Evolutionary conservation across 2,888 invertebrate species (phyloP).

Genomic region (Rhogogaster chlorosoma): DNA sequence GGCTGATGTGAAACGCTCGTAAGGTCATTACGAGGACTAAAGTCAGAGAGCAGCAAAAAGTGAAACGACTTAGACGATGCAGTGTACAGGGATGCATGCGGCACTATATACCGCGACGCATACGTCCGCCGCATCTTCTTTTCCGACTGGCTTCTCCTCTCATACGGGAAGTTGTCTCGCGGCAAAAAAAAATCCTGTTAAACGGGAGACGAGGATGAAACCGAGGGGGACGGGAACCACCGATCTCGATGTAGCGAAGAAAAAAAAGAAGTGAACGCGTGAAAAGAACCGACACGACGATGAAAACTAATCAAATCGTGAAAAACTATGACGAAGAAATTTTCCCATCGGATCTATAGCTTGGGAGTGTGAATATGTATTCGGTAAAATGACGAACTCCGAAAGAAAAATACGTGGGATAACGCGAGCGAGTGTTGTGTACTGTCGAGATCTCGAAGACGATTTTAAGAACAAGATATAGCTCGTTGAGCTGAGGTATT

Average conservation of each 20-base stretch:
- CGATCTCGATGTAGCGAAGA: constrained; percentile 2
- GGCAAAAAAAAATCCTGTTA: constrained; percentile 47
- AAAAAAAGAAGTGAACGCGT: background rate
- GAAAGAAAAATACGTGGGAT: background rate
- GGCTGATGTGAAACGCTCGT: constrained; percentile 59
- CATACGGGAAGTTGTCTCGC: constrained; percentile 63
- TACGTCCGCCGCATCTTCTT: constrained; percentile 35
- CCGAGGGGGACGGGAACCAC: constrained; percentile 24
- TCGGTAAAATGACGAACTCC: too few relatives aligned
- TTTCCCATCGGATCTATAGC: too few relatives aligned
- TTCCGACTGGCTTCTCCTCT: constrained; percentile 45
- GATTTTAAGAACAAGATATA: background rate
- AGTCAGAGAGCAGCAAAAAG: constrained; percentile 66
- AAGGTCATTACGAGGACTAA: constrained; percentile 69
- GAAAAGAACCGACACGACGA: too few relatives aligned
- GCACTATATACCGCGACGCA: constrained; percentile 12
- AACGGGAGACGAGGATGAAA: constrained; percentile 43
- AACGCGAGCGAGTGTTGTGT: background rate
- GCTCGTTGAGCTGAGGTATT: background rate
- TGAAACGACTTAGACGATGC: constrained; percentile 64
- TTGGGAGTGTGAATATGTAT: too few relatives aligned
- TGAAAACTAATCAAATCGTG: too few relatives aligned
- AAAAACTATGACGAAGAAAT: too few relatives aligned
- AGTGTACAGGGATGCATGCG: constrained; percentile 35
- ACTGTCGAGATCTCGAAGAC: background rate